Evolutionary conservation across 2,888 invertebrate genomes (phyloP).

Genomic region (Chloroclysta siterata): DNA sequence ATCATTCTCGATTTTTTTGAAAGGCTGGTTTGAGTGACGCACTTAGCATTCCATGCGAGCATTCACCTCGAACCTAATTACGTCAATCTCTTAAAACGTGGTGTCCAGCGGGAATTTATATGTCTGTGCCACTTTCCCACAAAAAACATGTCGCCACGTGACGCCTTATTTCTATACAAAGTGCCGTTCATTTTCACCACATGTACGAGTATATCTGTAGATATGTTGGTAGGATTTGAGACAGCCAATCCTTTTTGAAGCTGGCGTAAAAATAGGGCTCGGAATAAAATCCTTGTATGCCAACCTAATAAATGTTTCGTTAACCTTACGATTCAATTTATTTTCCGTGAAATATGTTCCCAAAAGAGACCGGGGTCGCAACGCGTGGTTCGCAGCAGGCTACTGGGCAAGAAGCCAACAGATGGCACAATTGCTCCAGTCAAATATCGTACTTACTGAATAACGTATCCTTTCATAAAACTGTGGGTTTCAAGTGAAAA

Average conservation of each 20-base stretch:
- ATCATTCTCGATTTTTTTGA: neutral
- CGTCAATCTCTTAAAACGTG: constrained; percentile 30
- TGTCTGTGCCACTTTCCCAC: constrained; percentile 18
- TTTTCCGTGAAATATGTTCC: constrained; percentile 47
- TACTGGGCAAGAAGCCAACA: constrained; percentile 76
- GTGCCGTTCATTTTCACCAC: constrained; percentile 18
- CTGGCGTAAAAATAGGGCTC: constrained; percentile 18
- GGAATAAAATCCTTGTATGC: constrained; percentile 30
- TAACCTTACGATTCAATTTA: constrained; percentile 43
- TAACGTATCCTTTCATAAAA: constrained; percentile 3
- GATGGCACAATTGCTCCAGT: constrained; percentile 64
- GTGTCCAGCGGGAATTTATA: constrained; percentile 23
- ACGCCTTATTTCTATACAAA: constrained; percentile 23
- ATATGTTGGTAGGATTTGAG: constrained; percentile 26
- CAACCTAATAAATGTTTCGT: constrained; percentile 43
- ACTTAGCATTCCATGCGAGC: constrained; percentile 31
- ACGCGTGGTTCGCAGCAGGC: constrained; percentile 46
- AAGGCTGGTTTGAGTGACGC: constrained; percentile 7
- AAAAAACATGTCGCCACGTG: constrained; percentile 15
- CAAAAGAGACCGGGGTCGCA: constrained; percentile 57
- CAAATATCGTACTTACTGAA: constrained; percentile 26
- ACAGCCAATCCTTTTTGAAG: constrained; percentile 22
- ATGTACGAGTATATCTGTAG: constrained; percentile 10
- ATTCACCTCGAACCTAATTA: constrained; percentile 34
- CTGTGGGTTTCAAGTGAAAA: neutral